Evolutionary conservation across 2,888 invertebrate genomes (phyloP).

Genomic region (Mesorhabditis spiculigera): DNA sequence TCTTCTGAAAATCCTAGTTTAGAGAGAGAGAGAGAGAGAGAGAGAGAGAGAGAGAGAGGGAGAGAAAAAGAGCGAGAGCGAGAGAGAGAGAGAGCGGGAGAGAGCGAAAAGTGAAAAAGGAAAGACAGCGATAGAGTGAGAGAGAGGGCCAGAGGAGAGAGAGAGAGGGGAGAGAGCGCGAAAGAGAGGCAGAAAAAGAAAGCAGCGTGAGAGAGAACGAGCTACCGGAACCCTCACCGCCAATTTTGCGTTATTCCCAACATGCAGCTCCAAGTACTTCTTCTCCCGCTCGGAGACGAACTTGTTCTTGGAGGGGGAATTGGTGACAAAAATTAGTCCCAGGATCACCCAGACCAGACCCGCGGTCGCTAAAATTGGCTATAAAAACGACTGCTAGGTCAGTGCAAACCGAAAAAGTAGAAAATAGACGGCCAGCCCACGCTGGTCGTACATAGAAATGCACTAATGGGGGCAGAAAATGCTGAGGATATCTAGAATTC

Average conservation of each 20-base stretch:
- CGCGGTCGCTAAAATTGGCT: not conserved
- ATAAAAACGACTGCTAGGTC: not conserved
- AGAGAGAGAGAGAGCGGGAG: too few relatives aligned
- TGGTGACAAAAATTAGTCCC: not conserved
- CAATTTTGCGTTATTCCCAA: not conserved
- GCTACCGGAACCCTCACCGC: not conserved
- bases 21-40: not conserved
- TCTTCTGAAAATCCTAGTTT: not conserved
- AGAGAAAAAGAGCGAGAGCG: too few relatives aligned
- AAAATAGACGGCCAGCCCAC: not conserved
- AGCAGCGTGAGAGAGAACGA: too few relatives aligned
- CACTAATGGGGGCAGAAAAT: not conserved
- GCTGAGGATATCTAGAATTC: not conserved
- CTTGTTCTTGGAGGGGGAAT: not conserved
- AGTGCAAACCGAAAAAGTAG: constrained; percentile 1
- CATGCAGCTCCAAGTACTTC: not conserved
- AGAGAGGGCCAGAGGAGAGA: too few relatives aligned
- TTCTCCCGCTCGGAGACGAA: not conserved
- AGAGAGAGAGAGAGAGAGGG: too few relatives aligned
- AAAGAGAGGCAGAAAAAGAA: too few relatives aligned
- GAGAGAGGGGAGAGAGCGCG: too few relatives aligned
- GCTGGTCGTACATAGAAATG: not conserved
- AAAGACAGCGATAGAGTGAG: too few relatives aligned
- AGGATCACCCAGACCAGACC: not conserved
- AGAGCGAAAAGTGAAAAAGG: too few relatives aligned